These are phyloP conservation scores for Macrochelys suwanniensis DNA, from an alignment of 2,797 vertebrate genomes.

Conservation along the genomic window DNA sequence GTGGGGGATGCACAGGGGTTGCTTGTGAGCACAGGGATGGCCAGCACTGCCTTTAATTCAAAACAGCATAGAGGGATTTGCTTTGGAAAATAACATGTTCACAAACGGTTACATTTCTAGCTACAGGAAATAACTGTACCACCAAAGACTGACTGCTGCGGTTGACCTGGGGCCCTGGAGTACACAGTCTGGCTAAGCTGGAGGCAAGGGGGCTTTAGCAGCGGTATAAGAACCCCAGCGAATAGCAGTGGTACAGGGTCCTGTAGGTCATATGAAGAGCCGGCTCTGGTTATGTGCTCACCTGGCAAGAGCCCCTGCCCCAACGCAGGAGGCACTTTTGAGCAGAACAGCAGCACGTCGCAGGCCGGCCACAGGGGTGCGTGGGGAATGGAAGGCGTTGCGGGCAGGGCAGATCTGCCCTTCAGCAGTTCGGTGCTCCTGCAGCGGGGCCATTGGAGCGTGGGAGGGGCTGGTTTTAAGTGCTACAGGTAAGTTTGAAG, in stretches of 20 bases:
- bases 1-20: background rate
- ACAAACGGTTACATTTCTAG: slow-evolving; percentile 4
- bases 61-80: background rate
- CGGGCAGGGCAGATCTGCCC: background rate
- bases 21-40: background rate
- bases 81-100: background rate
- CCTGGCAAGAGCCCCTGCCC: background rate
- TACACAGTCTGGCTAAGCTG: background rate
- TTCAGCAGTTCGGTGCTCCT: accelerated
- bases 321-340: background rate
- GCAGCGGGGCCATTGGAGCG: accelerated
- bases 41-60: background rate
- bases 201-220: background rate
- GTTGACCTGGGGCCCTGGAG: background rate
- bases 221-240: background rate
- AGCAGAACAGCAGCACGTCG: slow-evolving; percentile 22
- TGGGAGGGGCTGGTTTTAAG: no score
- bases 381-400: accelerated
- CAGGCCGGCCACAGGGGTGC: background rate
- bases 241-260: accelerated
- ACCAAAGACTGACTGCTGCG: background rate
- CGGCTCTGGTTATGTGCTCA: background rate
- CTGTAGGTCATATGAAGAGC: background rate
- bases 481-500: no score
- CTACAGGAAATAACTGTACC: background rate